Evolutionary conservation across 2,113 vertebrate genomes (phyloP).

Genomic region (Burhinus bistriatus): DNA sequence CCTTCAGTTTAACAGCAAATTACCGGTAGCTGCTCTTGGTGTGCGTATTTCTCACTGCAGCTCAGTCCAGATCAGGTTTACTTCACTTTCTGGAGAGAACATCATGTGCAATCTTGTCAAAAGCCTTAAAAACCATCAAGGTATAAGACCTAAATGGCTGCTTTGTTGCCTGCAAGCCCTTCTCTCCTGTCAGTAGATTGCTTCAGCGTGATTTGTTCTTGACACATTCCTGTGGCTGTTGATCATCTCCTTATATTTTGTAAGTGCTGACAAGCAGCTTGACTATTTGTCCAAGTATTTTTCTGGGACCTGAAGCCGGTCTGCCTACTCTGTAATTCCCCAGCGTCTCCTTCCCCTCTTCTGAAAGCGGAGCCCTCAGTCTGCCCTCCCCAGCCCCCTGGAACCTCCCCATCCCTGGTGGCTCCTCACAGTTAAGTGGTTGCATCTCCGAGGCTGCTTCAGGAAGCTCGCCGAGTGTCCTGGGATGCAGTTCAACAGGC

Average conservation of each 20-base stretch:
- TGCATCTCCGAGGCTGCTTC: not conserved
- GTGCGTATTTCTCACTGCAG: rapidly evolving
- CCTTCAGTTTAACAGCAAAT: not conserved
- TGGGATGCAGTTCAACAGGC: conserved; percentile 39
- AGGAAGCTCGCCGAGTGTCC: conserved; percentile 32
- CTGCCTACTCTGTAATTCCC: conserved; percentile 13
- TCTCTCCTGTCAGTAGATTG: conserved; percentile 32
- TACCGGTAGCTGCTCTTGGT: not conserved
- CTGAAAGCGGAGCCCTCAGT: not conserved
- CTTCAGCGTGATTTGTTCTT: conserved; percentile 53
- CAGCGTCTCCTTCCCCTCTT: not conserved
- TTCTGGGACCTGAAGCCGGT: conserved; percentile 8
- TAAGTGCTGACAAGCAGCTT: conserved; percentile 56
- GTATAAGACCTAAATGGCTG: not conserved
- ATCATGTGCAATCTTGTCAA: not conserved
- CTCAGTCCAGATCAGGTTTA: not conserved
- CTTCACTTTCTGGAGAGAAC: not conserved
- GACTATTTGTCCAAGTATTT: conserved; percentile 50
- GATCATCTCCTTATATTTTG: conserved; percentile 55
- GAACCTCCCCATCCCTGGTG: not conserved
- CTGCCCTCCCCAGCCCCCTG: conserved; percentile 6
- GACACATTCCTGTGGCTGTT: conserved; percentile 36
- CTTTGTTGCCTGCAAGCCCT: not conserved
- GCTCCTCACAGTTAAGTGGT: not conserved
- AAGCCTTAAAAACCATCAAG: not conserved